phyloP scores from a whole-genome alignment of 2,797 vertebrate genomes.

The Dendrocincla fuliginosa region DNA sequence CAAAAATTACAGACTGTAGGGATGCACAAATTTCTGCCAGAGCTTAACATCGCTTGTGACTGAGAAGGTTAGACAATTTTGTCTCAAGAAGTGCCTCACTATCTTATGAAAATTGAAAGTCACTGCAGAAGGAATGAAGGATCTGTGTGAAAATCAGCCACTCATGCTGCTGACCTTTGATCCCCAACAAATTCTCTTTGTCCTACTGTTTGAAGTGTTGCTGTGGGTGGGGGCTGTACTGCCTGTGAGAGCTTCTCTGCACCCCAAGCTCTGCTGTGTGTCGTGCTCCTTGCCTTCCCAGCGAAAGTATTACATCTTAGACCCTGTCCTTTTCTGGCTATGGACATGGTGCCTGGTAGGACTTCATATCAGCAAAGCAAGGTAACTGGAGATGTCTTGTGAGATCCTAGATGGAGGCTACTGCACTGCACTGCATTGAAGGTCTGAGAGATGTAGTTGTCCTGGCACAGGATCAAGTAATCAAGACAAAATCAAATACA shows the following conservation, averaged over 20 bases:
- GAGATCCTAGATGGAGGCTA: neutral
- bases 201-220: neutral
- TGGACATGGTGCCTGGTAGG: neutral
- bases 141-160: neutral
- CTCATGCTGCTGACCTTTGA: rapidly evolving
- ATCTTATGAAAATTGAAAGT: neutral
- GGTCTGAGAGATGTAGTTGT: neutral
- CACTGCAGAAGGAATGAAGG: neutral
- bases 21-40: neutral
- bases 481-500: neutral
- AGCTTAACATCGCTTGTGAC: rapidly evolving
- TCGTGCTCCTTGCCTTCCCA: rapidly evolving
- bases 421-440: neutral
- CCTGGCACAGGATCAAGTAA: neutral
- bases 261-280: neutral
- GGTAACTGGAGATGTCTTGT: neutral
- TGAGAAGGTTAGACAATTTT: neutral
- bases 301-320: rapidly evolving
- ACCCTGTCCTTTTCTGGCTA: neutral
- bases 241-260: neutral
- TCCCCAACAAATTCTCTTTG: neutral
- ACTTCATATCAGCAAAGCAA: neutral
- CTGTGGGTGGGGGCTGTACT: neutral
- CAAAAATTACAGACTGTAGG: neutral
- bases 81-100: neutral